Percentiles rank a stretch among this genome's conserved stretches.
Conservation (phyloP, 2,888 invertebrate genomes). For the Smittia aterrima region DNA sequence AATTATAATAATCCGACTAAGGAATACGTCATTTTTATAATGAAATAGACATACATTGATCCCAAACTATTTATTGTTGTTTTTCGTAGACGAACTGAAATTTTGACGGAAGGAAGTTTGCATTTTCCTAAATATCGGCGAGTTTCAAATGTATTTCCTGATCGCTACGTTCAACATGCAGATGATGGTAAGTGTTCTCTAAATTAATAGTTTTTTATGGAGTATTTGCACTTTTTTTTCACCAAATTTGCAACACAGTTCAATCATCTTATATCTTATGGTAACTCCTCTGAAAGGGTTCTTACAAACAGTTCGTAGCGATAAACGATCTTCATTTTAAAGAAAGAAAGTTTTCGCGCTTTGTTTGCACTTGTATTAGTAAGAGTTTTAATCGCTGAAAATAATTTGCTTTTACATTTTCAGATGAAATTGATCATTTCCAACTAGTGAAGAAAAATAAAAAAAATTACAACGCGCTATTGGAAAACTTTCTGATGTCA, state of each 20-base stretch:
- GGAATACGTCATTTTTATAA: too few species aligned
- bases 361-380: not conserved
- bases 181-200: not conserved
- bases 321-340: too few species aligned
- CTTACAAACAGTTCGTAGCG: too few species aligned
- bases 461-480: not conserved
- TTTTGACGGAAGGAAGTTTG: not conserved
- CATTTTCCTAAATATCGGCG: not conserved
- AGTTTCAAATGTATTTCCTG: not conserved
- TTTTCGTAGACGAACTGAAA: not conserved
- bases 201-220: not conserved
- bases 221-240: not conserved
- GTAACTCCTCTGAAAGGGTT: too few species aligned
- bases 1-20: too few species aligned
- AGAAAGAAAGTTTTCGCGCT: not conserved
- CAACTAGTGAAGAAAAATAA: not conserved
- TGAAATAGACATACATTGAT: too few species aligned
- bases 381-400: not conserved
- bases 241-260: too few species aligned
- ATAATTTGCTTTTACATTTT: not conserved
- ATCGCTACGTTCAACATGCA: not conserved
- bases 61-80: too few species aligned
- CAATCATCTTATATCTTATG: too few species aligned
- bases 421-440: constrained; percentile 18
- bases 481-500: constrained; percentile 8